phyloP scores from a whole-genome alignment of 2,113 vertebrate species.

The Pituophis catenifer region DNA sequence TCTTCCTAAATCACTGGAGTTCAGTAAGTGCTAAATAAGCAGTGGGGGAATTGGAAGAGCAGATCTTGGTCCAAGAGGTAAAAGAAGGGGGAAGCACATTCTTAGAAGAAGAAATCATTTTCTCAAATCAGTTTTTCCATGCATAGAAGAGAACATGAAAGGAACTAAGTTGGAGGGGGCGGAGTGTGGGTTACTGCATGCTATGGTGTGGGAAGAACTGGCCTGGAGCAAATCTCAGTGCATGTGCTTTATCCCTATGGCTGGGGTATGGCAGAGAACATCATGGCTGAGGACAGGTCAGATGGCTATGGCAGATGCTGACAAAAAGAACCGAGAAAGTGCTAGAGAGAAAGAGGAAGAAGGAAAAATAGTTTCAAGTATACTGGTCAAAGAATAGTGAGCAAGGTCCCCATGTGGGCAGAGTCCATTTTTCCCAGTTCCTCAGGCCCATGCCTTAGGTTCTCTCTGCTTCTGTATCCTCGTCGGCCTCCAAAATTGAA shows the following conservation, averaged over 20 bases:
- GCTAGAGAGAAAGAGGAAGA: neutral
- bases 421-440: neutral
- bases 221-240: neutral
- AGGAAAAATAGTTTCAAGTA: slow-evolving; percentile 22
- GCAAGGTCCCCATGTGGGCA: slow-evolving; percentile 8
- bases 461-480: slow-evolving; percentile 54
- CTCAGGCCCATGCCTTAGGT: slow-evolving; percentile 46
- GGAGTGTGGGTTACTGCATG: neutral
- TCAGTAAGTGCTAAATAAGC: slow-evolving; percentile 27
- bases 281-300: neutral
- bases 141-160: neutral
- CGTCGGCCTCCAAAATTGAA: slow-evolving; percentile 74
- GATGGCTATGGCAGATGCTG: neutral
- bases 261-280: neutral
- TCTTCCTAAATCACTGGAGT: neutral
- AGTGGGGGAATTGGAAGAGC: slow-evolving; percentile 11
- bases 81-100: neutral
- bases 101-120: neutral
- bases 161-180: too few relatives aligned
- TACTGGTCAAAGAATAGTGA: slow-evolving; percentile 9
- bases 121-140: neutral
- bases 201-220: neutral
- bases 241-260: neutral
- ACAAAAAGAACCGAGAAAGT: slow-evolving; percentile 18
- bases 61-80: slow-evolving; percentile 13